Base-by-base conservation (phyloP, 2,113 vertebrate genomes). In the Aix galericulata region DNA sequence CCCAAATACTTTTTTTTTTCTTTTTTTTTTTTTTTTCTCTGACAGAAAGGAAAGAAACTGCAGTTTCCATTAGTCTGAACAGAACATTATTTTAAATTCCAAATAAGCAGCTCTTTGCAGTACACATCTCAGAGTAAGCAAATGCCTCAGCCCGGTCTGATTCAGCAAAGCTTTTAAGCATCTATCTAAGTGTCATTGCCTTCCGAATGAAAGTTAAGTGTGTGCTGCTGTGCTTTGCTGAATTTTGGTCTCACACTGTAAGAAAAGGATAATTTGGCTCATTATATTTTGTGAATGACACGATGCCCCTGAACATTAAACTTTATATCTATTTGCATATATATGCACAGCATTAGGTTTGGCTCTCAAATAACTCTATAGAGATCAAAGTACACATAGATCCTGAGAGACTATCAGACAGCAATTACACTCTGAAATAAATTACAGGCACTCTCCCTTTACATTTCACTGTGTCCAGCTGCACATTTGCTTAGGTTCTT, bases 201-300 rank as follows among this genome's bases (percentile, higher is more conserved):
- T 95, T 87, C 83, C 82, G 78, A 91, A 89, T 91, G 53, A 91
- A 95, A 85, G 88, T 89, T 91, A 89, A 95, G 83, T 58, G 75
- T 26, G 50, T 74, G 59, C 83, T 85, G 94, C 91, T 92, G 91
- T 91, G 88, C 93, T 92, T 94, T 94, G 88, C 83, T 95, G 83
- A 92, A 93, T 96, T 95, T 95, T 93, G 95, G 94, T 88, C 71
- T 93, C 74, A 62, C 1, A 7, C 62, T 85, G 16, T 46, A 93
- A 93, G 92, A 92, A 97, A 91, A 86, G 36, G 86, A 91, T 94
- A 93, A 96, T 96, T 92, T 87, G 77, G 58, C 91, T 97, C 83
- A 91, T 96, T 96, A 89, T 94, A 87, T 86, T 95, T 96, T 91
- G 94, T 91, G 92, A 95, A 96, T 89, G 88, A 96, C 96, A 96